phyloP scores from a whole-genome alignment of 2,113 vertebrate genomes.

The Charina bottae region DNA sequence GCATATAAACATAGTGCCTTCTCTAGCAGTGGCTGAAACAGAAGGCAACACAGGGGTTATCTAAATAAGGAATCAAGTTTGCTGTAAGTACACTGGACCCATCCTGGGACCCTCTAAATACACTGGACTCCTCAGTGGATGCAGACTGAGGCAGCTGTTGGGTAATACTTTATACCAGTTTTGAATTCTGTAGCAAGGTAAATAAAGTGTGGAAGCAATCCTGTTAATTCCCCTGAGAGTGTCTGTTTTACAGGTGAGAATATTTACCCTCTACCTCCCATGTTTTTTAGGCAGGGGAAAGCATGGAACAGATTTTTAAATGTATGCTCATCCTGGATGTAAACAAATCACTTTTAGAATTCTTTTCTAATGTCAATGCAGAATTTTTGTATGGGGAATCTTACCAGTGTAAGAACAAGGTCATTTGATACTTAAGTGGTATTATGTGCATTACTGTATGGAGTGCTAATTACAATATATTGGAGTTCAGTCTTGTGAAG shows the following conservation, averaged over 20 bases:
- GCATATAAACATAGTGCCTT: conserved; percentile 12
- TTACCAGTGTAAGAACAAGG: conserved; percentile 32
- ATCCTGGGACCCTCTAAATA: conserved; percentile 4
- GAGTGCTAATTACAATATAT: conserved; percentile 52
- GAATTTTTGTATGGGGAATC: conserved; percentile 49
- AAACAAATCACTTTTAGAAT: conserved; percentile 9
- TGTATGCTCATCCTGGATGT: conserved; percentile 37
- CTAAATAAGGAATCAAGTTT: neutral
- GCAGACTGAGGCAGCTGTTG: neutral
- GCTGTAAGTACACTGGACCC: neutral
- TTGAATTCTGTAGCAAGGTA: conserved; percentile 21
- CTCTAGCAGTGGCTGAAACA: neutral
- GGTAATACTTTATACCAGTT: neutral
- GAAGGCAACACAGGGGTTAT: neutral
- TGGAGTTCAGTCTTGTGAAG: conserved; percentile 39
- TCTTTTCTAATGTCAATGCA: conserved; percentile 38
- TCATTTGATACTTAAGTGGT: conserved; percentile 37
- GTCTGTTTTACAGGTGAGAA: neutral
- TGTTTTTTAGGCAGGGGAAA: conserved; percentile 13
- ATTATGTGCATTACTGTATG: conserved; percentile 49
- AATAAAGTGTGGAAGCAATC: conserved; percentile 22
- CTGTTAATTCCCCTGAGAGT: conserved; percentile 17
- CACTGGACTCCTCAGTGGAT: conserved; percentile 21
- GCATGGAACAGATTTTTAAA: conserved; percentile 2
- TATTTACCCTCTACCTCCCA: conserved; percentile 22